Evolutionary conservation across 2,113 vertebrate species (phyloP).

Genomic region (Campylorhamphus procurvoides): DNA sequence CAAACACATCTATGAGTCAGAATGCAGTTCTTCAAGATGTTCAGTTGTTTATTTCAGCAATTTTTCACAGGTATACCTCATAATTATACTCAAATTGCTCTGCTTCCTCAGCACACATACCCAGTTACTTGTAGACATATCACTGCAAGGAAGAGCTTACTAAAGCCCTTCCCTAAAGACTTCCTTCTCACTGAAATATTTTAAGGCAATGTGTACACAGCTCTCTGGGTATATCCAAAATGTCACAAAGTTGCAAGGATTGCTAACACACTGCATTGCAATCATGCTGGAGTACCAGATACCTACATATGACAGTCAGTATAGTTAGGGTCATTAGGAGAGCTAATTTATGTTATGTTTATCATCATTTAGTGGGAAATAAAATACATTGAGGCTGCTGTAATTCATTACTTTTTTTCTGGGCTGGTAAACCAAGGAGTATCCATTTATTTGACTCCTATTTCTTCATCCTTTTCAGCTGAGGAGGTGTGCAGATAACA

Average conservation of each 20-base stretch:
- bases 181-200: neutral
- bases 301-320: neutral
- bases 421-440: neutral
- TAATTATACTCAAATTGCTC: neutral
- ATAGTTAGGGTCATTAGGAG: neutral
- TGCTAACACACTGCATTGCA: rapidly evolving
- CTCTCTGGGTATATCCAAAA: neutral
- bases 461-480: neutral
- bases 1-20: neutral
- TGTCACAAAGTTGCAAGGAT: neutral
- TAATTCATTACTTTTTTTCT: neutral
- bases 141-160: neutral
- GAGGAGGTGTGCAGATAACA: neutral
- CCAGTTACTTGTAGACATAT: rapidly evolving
- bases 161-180: neutral
- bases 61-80: neutral
- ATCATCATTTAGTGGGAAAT: neutral
- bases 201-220: neutral
- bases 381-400: neutral
- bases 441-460: neutral
- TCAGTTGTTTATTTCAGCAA: neutral
- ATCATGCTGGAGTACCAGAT: neutral
- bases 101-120: neutral
- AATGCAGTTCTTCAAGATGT: neutral
- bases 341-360: neutral